Base-by-base conservation (phyloP, 2,797 vertebrate genomes). In the Thaleichthys pacificus region DNA sequence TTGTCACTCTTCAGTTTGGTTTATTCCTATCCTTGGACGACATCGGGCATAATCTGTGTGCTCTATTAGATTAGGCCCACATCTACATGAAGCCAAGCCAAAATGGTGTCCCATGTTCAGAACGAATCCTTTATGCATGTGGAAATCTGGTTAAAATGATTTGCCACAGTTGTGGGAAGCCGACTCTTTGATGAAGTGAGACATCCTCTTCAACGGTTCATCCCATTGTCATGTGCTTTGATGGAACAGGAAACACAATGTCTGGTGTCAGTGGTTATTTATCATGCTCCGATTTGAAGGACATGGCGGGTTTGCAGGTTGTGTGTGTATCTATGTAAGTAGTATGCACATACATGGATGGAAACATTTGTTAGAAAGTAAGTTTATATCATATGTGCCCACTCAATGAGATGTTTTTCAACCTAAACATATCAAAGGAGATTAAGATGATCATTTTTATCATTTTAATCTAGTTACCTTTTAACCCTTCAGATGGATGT, bases 71-170 rank as follows among this genome's bases (percentile, higher is more conserved):
- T 66, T 51, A 66, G 15, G 47, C 24, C 35, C 3, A 24, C 15
- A 38, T 66, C 65, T 66, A 66, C 42, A 66, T 42, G 19, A 24
- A 17, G 65, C 65, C 38, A 66, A 66, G 28, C 26, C 24, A 17
- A 15, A 57, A 24, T 26, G 30, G 26, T 19, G 26, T 22, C 49
- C 54, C 54, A 58, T 57, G 51, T 21, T 68, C n/a, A 68, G 28
- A 68, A 68, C 26, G 12, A 57, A 68, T 68, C 51, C 67, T 57
- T 68, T 68, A 35, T 35, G 30, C 19, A 57, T 35, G 28, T 58
- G 54, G 51, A 68, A 68, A 68, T 38, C 17, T 35, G 51, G 8
- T 68, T 47, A 35, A 57, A 68, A 58, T 28, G 26, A 57, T 58
- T 56, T 32, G 7, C 66, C 28, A 57, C 49, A 32, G 26, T 54